Evolutionary conservation across 2,797 vertebrate species (phyloP).

Genomic region (Ambastaia sidthimunki): DNA sequence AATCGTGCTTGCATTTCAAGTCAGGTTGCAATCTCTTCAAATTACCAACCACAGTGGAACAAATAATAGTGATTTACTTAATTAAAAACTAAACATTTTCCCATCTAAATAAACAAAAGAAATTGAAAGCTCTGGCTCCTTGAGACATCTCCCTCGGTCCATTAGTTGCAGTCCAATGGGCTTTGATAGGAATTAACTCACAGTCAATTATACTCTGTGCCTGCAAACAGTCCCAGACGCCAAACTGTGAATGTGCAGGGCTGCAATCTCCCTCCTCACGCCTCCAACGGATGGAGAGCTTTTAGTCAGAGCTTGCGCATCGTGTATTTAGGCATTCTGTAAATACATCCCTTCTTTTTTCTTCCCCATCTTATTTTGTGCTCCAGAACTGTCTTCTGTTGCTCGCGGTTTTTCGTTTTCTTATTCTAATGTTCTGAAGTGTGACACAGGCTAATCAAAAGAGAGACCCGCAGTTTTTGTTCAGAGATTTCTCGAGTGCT

Average conservation of each 20-base stretch:
- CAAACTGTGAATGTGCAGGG: conserved; percentile 67
- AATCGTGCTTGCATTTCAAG: conserved; percentile 66
- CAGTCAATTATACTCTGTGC: conserved; percentile 75
- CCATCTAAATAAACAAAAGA: conserved; percentile 78
- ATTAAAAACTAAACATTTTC: conserved; percentile 83
- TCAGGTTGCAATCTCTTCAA: conserved; percentile 72
- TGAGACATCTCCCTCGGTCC: conserved; percentile 74
- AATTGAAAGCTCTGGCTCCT: conserved; percentile 73
- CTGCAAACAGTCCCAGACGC: conserved; percentile 69
- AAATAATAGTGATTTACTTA: conserved; percentile 81
- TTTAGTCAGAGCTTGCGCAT: conserved; percentile 43
- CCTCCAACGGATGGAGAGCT: conserved; percentile 61
- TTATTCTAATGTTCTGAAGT: conserved; percentile 26
- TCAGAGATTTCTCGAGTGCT: background rate
- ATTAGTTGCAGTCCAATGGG: conserved; percentile 81
- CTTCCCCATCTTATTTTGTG: background rate
- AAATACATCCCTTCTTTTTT: conserved; percentile 15
- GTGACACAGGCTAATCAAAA: conserved; percentile 10
- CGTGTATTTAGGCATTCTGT: conserved; percentile 39
- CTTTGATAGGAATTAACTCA: conserved; percentile 82
- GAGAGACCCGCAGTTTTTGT: conserved; percentile 21
- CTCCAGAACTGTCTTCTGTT: background rate
- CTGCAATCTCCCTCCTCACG: conserved; percentile 70
- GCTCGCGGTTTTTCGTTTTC: background rate
- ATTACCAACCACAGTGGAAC: conserved; percentile 76